phyloP scores from a whole-genome alignment of 2,113 vertebrate genomes.

The Proteles cristata region DNA sequence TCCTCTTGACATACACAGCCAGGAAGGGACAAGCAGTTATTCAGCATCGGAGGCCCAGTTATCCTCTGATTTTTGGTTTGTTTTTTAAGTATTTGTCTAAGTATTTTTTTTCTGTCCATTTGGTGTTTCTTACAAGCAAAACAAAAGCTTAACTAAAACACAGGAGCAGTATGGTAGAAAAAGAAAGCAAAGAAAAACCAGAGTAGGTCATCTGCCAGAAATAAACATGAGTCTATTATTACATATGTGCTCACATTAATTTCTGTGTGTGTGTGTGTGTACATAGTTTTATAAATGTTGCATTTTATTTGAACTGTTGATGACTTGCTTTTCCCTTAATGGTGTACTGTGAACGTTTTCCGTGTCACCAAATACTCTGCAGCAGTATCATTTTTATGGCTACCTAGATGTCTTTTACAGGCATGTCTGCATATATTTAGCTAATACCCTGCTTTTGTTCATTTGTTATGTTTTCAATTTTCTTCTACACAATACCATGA shows the following conservation, averaged over 20 bases:
- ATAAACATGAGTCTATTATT: background rate
- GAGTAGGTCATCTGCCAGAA: background rate
- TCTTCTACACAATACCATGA: background rate
- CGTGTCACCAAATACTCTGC: background rate
- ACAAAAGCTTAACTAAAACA: background rate
- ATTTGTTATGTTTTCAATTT: background rate
- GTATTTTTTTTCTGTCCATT: background rate
- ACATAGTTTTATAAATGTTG: conserved; percentile 3
- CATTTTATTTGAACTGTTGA: background rate
- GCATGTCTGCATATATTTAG: background rate
- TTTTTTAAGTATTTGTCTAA: background rate
- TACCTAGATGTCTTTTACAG: background rate
- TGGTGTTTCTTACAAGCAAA: conserved; percentile 26
- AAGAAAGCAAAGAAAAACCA: background rate
- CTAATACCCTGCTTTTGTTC: background rate
- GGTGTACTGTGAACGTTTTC: background rate
- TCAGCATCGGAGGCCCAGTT: background rate
- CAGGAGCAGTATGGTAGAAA: background rate
- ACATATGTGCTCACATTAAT: background rate
- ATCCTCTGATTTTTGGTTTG: background rate
- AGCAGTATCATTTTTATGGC: background rate
- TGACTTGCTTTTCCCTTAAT: conserved; percentile 1
- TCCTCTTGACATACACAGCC: background rate
- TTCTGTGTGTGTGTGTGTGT: background rate
- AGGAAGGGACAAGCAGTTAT: background rate